These are phyloP conservation scores for Ectemnius continuus DNA, from an alignment of 2,888 invertebrate species.

Conservation along the genomic window DNA sequence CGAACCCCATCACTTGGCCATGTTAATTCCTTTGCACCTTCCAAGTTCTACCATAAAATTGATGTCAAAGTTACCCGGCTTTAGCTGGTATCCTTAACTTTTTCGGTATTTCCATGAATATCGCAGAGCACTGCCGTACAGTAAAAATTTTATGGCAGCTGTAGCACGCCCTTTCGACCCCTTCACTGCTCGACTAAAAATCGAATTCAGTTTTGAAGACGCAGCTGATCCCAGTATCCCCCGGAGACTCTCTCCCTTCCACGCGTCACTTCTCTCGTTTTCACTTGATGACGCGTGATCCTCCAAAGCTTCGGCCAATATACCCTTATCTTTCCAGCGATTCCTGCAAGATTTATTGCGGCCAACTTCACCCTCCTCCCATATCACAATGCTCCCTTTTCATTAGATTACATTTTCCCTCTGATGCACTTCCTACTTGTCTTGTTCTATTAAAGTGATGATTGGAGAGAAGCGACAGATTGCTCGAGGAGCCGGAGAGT, in stretches of 20 bases:
- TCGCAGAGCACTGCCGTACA: background rate
- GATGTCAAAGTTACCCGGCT: background rate
- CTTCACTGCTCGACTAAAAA: slow-evolving; percentile 26
- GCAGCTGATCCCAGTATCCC: slow-evolving; percentile 23
- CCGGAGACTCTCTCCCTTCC: slow-evolving; percentile 7
- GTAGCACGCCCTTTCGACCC: slow-evolving; percentile 23
- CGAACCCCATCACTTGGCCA: no score
- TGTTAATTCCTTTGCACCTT: no score
- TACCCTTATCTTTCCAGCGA: slow-evolving; percentile 24
- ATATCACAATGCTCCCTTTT: no score
- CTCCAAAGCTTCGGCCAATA: slow-evolving; percentile 35
- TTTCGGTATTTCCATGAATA: background rate
- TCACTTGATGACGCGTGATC: slow-evolving; percentile 41
- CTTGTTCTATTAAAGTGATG: no score
- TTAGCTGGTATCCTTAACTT: background rate
- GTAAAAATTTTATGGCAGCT: slow-evolving; percentile 24
- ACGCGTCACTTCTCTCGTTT: slow-evolving; percentile 20
- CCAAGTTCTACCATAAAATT: background rate
- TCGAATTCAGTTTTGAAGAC: slow-evolving; percentile 26
- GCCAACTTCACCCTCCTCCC: background rate
- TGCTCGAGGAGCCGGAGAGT: background rate
- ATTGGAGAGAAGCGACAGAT: no score
- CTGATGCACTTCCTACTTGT: no score
- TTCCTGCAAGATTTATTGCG: slow-evolving; percentile 35
- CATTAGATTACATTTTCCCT: no score